These are phyloP conservation scores for Subacronicta megacephala DNA, from an alignment of 2,888 invertebrate genomes.

Conservation along the genomic window DNA sequence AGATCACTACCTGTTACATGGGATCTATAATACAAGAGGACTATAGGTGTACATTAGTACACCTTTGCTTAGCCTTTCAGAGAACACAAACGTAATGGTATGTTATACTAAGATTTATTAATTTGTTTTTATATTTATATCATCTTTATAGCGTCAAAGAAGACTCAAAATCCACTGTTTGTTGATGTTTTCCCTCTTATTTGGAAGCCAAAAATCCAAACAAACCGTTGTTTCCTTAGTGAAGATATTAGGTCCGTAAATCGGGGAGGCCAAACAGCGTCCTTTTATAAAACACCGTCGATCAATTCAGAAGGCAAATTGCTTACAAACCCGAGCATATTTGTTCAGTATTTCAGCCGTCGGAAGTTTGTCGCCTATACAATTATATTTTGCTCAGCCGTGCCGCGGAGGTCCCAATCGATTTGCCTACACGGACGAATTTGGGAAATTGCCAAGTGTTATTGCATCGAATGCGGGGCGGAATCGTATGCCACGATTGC, in stretches of 20 bases:
- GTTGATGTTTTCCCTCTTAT: not conserved
- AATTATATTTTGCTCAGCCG: constrained; percentile 55
- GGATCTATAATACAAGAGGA: too few relatives aligned
- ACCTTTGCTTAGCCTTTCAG: too few relatives aligned
- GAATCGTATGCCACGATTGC: constrained; percentile 62
- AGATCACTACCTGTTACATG: too few relatives aligned
- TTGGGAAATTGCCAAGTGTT: constrained; percentile 83
- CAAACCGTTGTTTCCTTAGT: not conserved
- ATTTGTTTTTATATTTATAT: too few relatives aligned
- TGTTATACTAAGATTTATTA: too few relatives aligned
- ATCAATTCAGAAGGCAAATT: constrained; percentile 52
- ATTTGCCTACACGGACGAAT: constrained; percentile 80
- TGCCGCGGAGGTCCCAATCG: constrained; percentile 69
- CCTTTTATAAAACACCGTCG: constrained; percentile 33
- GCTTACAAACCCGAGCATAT: constrained; percentile 44
- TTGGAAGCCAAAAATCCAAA: constrained; percentile 1
- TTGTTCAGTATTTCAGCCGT: constrained; percentile 54
- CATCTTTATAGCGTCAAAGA: too few relatives aligned
- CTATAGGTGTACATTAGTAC: too few relatives aligned
- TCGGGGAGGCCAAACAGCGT: constrained; percentile 18
- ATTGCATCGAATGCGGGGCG: constrained; percentile 74
- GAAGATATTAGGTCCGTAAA: constrained; percentile 33
- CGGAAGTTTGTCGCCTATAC: constrained; percentile 52
- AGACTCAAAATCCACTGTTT: too few relatives aligned
- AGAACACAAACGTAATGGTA: too few relatives aligned